Percentiles rank a stretch among this genome's conserved stretches.
phyloP scores from a whole-genome alignment of 2,797 vertebrate genomes.

The Oreortyx pictus region DNA sequence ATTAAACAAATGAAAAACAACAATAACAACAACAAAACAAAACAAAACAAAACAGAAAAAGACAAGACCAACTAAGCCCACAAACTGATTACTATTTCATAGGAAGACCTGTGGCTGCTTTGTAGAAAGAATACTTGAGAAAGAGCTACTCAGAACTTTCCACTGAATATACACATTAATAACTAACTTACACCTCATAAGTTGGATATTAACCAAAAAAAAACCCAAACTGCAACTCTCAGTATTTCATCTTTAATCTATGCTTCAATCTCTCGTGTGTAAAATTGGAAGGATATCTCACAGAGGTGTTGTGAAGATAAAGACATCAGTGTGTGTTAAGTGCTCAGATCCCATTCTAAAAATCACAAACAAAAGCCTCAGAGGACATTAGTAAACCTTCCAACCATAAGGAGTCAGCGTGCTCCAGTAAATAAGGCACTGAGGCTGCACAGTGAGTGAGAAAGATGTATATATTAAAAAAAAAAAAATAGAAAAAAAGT shows the following conservation, averaged over 20 bases:
- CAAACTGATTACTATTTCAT: neutral
- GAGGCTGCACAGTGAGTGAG: neutral
- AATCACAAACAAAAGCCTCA: neutral
- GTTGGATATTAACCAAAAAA: neutral
- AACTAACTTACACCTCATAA: neutral
- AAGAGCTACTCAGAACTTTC: neutral
- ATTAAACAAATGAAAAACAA: too few species aligned
- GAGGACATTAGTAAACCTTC: neutral
- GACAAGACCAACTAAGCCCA: neutral
- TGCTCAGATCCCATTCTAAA: neutral
- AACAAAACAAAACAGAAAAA: neutral
- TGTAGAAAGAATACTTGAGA: neutral
- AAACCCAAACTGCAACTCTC: neutral
- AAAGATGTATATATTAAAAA: neutral
- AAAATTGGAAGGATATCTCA: neutral
- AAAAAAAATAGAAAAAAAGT: neutral
- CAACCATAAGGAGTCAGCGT: neutral
- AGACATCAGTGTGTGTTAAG: neutral
- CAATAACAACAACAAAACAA: too few species aligned
- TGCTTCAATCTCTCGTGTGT: neutral
- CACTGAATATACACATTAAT: neutral
- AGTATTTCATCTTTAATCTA: neutral
- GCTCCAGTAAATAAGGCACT: neutral
- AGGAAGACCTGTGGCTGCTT: neutral
- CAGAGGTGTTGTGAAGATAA: neutral